Conservation (phyloP, 1,140 invertebrate species). For the Teleogryllus occipitalis region DNA sequence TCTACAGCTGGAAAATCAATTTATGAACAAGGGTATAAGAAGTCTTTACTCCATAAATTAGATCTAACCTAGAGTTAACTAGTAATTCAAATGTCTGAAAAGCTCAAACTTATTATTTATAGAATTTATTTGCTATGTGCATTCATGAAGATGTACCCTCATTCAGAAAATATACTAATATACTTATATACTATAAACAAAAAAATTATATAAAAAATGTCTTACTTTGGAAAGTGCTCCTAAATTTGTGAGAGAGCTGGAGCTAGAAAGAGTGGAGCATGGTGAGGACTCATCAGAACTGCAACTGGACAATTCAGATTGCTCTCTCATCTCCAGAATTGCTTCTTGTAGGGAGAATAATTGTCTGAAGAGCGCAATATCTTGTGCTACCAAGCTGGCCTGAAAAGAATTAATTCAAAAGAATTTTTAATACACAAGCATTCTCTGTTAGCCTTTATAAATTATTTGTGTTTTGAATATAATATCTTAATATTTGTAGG, state of each 20-base stretch:
- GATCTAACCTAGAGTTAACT: too few relatives aligned
- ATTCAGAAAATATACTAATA: too few relatives aligned
- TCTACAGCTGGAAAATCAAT: too few relatives aligned
- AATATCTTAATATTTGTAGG: too few relatives aligned
- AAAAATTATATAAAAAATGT: not conserved
- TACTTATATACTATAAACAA: not conserved
- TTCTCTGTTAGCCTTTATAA: not conserved
- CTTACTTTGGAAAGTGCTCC: not conserved
- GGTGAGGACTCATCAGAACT: constrained; percentile 10
- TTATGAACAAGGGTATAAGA: too few relatives aligned
- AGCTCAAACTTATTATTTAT: too few relatives aligned
- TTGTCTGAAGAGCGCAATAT: constrained; percentile 18
- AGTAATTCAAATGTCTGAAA: too few relatives aligned
- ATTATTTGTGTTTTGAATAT: not conserved
- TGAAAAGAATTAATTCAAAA: not conserved
- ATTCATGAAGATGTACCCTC: too few relatives aligned
- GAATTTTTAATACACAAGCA: not conserved
- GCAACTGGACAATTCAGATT: constrained; percentile 11
- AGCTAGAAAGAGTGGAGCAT: constrained; percentile 13
- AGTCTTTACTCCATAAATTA: too few relatives aligned
- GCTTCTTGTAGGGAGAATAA: constrained; percentile 18
- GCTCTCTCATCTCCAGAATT: constrained; percentile 12
- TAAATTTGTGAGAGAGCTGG: constrained; percentile 3
- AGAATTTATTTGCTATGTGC: too few relatives aligned
- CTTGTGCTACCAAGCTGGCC: constrained; percentile 17